Conservation (phyloP, 2,888 invertebrate genomes). For the Drosophila atripex region DNA sequence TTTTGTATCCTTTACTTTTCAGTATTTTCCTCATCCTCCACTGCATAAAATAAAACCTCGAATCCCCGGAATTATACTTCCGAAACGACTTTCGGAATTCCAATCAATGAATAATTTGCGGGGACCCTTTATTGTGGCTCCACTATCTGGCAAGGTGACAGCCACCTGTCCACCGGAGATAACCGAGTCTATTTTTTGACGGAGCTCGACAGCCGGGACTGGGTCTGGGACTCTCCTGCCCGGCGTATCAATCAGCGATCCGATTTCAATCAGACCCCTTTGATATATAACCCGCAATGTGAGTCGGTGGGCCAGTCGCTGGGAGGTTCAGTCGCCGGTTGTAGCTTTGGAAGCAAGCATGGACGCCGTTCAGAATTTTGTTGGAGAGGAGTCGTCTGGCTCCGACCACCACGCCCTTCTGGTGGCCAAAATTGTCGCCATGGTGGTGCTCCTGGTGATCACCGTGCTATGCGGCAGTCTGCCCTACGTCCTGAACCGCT, state of each 20-base stretch:
- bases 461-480: slow-evolving; percentile 90
- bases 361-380: slow-evolving; percentile 13
- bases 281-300: slow-evolving; percentile 39
- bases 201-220: not conserved
- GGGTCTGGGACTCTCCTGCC: slow-evolving; percentile 12
- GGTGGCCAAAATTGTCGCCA: slow-evolving; percentile 90
- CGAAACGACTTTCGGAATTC: too few species aligned
- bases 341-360: slow-evolving; percentile 42
- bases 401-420: slow-evolving; percentile 47
- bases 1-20: too few species aligned
- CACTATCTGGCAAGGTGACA: slow-evolving; percentile 7
- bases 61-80: not conserved
- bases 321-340: slow-evolving; percentile 42
- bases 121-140: not conserved
- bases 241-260: slow-evolving; percentile 60
- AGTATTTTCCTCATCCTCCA: too few species aligned
- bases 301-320: slow-evolving; percentile 16
- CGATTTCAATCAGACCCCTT: slow-evolving; percentile 37
- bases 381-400: not conserved
- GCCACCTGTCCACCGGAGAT: slow-evolving; percentile 35
- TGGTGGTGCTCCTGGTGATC: slow-evolving; percentile 90
- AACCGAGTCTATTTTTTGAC: slow-evolving; percentile 1
- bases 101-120: not conserved
- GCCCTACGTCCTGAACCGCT: slow-evolving; percentile 89
- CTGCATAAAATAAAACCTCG: too few species aligned